A percentile compares a stretch with the other conserved stretches of the same genome.
Evolutionary conservation across 53 echinoderm and acorn worm species (phyloP).

Genomic region (Crossaster papposus): DNA sequence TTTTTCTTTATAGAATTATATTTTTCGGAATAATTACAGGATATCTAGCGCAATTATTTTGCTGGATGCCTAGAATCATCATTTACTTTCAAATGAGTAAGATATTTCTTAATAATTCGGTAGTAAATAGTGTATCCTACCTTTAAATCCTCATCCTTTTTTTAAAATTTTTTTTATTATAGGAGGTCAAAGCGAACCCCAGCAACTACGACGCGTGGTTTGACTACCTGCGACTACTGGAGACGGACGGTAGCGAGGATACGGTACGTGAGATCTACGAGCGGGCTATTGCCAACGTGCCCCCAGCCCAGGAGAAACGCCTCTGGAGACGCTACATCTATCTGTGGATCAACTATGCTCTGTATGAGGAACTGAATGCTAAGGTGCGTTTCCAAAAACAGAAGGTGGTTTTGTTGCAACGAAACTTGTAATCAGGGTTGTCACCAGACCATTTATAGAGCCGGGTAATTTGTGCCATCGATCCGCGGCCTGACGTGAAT

Average conservation of each 20-base stretch:
- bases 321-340: conserved; percentile 96
- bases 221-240: conserved; percentile 95
- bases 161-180: neutral
- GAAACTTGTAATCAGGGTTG: no score
- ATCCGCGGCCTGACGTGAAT: no score
- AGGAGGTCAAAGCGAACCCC: conserved; percentile 98
- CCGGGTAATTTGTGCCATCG: no score
- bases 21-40: no score
- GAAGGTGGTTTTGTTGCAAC: neutral
- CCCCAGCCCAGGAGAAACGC: conserved; percentile 93
- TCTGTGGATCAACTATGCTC: conserved; percentile 97
- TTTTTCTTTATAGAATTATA: no score
- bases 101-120: no score
- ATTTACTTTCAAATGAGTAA: no score
- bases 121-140: no score
- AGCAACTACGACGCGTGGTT: conserved; percentile 99
- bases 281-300: conserved; percentile 95
- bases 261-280: conserved; percentile 93
- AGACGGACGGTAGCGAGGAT: conserved; percentile 81
- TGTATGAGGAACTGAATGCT: conserved; percentile 91
- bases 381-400: conserved; percentile 59
- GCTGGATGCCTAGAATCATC: no score
- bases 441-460: no score
- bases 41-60: no score
- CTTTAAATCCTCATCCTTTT: conserved; percentile 1